Conservation (phyloP, 2,113 vertebrate genomes). For the Odontesthes bonariensis region DNA sequence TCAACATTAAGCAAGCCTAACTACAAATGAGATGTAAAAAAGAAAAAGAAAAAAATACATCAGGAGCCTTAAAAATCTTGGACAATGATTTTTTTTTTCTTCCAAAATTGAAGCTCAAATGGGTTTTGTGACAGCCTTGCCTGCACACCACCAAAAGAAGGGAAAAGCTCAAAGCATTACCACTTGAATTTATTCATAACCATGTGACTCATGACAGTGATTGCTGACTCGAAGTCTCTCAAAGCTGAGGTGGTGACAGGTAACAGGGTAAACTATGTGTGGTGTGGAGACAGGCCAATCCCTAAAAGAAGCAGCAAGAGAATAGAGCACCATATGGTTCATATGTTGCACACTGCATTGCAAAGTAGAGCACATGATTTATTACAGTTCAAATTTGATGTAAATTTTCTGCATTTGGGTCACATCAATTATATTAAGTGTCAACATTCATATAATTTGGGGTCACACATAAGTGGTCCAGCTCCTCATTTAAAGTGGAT, state of each 20-base stretch:
- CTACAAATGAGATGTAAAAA: constrained; percentile 22
- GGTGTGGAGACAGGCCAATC: constrained; percentile 53
- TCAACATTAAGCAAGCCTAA: constrained; percentile 25
- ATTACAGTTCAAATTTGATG: constrained; percentile 41
- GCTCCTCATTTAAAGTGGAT: background rate
- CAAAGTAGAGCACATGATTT: constrained; percentile 56
- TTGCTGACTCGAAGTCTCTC: constrained; percentile 60
- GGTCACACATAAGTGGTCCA: background rate
- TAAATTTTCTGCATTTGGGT: constrained; percentile 32
- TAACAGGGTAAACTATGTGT: constrained; percentile 65
- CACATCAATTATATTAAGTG: constrained; percentile 26
- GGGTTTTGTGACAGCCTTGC: constrained; percentile 49
- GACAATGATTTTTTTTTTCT: constrained; percentile 29
- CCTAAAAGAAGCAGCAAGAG: constrained; percentile 47
- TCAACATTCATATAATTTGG: background rate
- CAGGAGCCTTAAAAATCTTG: constrained; percentile 14
- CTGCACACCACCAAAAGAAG: constrained; percentile 28
- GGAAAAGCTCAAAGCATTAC: constrained; percentile 41
- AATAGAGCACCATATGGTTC: constrained; percentile 65
- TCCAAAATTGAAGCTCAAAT: constrained; percentile 38
- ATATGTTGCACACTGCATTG: constrained; percentile 24
- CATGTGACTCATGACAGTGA: constrained; percentile 69
- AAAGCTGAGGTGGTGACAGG: constrained; percentile 73
- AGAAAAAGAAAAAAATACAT: background rate
- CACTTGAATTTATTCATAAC: constrained; percentile 63